Percentiles rank a stretch among this genome's conserved stretches.
These are phyloP conservation scores for Holcopasites calliopsidis DNA, from an alignment of 1,140 invertebrate genomes.

Conservation along the genomic window DNA sequence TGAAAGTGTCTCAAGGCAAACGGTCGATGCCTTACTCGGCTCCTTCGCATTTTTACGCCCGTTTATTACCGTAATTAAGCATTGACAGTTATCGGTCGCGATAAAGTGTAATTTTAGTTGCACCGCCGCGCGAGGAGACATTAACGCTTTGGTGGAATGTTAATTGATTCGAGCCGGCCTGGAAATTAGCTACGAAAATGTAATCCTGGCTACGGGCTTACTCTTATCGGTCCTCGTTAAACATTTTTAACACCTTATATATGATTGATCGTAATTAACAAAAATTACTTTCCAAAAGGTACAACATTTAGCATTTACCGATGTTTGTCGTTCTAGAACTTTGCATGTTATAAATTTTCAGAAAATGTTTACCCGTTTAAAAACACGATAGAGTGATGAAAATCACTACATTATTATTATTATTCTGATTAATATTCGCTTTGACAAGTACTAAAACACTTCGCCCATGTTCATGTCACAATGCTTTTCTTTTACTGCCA, in stretches of 20 bases:
- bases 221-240: slow-evolving; percentile 18
- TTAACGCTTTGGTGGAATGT: slow-evolving; percentile 4
- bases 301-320: no score
- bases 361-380: no score
- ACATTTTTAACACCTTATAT: slow-evolving; percentile 25
- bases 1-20: background rate
- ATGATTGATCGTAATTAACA: background rate
- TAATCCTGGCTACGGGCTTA: background rate
- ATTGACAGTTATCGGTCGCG: background rate
- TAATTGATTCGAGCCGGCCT: slow-evolving; percentile 16
- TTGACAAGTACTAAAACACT: no score
- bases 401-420: no score
- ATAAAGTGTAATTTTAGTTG: slow-evolving; percentile 31
- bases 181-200: slow-evolving; percentile 19
- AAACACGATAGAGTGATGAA: no score
- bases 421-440: no score
- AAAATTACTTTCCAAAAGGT: background rate
- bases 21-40: background rate
- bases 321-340: no score
- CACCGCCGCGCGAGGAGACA: slow-evolving; percentile 9
- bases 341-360: no score
- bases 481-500: no score
- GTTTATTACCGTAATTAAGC: background rate
- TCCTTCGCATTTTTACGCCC: slow-evolving; percentile 7
- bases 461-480: no score